phyloP scores from a whole-genome alignment of 2,888 invertebrate genomes.

The Carpatolechia fugitivella region DNA sequence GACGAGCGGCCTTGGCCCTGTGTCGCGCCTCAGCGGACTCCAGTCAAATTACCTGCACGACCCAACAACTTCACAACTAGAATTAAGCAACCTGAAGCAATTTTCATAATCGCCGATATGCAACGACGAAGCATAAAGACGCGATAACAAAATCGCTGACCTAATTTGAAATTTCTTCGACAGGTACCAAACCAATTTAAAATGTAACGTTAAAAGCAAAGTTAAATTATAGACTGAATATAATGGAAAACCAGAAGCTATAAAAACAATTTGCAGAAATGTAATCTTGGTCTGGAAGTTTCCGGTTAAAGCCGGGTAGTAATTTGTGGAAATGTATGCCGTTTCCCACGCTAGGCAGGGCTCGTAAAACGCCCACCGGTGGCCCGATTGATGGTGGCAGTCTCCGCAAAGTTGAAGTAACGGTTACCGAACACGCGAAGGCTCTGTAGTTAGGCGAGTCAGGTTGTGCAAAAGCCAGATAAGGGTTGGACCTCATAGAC shows the following conservation, averaged over 20 bases:
- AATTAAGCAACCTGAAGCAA: neutral
- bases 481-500: too few relatives aligned
- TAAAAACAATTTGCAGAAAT: neutral
- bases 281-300: neutral
- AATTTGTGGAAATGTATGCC: constrained; percentile 6
- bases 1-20: constrained; percentile 24
- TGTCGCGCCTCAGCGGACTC: constrained; percentile 3
- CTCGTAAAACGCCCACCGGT: neutral
- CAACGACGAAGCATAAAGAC: neutral
- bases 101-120: neutral
- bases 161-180: neutral
- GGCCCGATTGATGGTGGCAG: neutral
- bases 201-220: too few relatives aligned
- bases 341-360: neutral
- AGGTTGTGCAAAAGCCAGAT: neutral
- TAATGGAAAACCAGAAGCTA: neutral
- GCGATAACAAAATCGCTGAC: neutral
- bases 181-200: too few relatives aligned
- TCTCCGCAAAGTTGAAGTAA: neutral
- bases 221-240: too few relatives aligned
- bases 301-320: neutral
- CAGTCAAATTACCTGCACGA: constrained; percentile 10
- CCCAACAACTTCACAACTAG: neutral
- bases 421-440: neutral
- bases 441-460: neutral